Evolutionary conservation across 2,797 vertebrate species (phyloP).

Genomic region (Scleropages formosus): DNA sequence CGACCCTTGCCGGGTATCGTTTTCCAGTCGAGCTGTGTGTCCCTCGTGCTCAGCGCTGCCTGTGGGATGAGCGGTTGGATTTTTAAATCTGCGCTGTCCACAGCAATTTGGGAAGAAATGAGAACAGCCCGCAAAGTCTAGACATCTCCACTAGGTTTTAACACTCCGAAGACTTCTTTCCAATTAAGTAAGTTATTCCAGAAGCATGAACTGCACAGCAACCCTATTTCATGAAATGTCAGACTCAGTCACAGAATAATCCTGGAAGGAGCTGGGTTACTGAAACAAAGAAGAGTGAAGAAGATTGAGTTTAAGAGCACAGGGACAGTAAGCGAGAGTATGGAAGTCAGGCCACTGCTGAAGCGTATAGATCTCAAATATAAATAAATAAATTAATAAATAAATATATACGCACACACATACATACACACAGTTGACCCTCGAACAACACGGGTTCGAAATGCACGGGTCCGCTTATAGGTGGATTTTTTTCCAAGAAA

Average conservation of each 20-base stretch:
- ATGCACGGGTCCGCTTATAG: no score
- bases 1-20: conserved; percentile 3
- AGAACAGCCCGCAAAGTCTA: not conserved
- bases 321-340: not conserved
- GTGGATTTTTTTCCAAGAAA: no score
- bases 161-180: not conserved
- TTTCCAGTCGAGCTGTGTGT: conserved; percentile 19
- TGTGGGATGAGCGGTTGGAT: conserved; percentile 2
- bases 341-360: not conserved
- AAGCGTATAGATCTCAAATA: not conserved
- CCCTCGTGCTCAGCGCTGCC: not conserved
- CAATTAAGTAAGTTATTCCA: conserved; percentile 5
- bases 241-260: not conserved
- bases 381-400: no score
- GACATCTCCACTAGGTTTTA: conserved; percentile 4
- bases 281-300: not conserved
- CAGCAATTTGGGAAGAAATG: not conserved
- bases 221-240: not conserved
- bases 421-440: not conserved
- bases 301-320: not conserved
- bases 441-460: no score
- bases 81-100: conserved; percentile 15
- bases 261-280: not conserved
- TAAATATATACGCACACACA: no score
- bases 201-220: not conserved